phyloP scores from a whole-genome alignment of 2,113 vertebrate species.

The Gymnobelideus leadbeateri region DNA sequence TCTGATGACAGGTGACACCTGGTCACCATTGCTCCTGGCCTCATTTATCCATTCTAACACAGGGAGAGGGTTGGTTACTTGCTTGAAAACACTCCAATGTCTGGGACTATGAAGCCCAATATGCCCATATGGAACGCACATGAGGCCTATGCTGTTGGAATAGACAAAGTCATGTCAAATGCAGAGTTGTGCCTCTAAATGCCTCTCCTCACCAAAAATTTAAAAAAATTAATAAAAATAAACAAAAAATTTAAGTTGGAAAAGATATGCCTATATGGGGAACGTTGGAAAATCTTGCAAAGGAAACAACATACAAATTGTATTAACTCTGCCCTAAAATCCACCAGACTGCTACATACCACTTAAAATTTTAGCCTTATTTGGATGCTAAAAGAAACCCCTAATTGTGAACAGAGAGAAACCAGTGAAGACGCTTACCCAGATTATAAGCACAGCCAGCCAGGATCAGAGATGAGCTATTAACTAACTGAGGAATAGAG shows the following conservation, averaged over 20 bases:
- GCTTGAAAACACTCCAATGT: not conserved
- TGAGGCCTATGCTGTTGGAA: not conserved
- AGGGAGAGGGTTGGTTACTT: not conserved
- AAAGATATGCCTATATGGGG: not conserved
- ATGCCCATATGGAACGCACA: not conserved
- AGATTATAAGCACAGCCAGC: not conserved
- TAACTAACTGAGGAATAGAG: not conserved
- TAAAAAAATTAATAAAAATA: not conserved
- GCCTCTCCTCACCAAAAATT: not conserved
- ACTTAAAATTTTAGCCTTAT: not conserved
- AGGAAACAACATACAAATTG: not conserved
- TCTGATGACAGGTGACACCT: not conserved
- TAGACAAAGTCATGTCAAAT: not conserved
- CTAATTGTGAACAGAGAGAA: not conserved
- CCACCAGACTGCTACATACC: not conserved
- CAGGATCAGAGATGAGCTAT: not conserved
- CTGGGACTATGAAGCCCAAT: not conserved
- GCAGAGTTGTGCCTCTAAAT: not conserved
- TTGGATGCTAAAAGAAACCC: not conserved
- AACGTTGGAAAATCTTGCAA: not conserved
- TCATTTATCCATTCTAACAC: not conserved
- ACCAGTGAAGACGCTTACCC: not conserved
- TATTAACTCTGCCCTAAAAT: slow-evolving; percentile 3
- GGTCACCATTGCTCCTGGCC: not conserved
- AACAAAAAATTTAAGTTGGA: not conserved